Percentiles rank a stretch among this genome's conserved stretches.
Evolutionary conservation across 2,797 vertebrate species (phyloP).

Genomic region (Hydrophis major): DNA sequence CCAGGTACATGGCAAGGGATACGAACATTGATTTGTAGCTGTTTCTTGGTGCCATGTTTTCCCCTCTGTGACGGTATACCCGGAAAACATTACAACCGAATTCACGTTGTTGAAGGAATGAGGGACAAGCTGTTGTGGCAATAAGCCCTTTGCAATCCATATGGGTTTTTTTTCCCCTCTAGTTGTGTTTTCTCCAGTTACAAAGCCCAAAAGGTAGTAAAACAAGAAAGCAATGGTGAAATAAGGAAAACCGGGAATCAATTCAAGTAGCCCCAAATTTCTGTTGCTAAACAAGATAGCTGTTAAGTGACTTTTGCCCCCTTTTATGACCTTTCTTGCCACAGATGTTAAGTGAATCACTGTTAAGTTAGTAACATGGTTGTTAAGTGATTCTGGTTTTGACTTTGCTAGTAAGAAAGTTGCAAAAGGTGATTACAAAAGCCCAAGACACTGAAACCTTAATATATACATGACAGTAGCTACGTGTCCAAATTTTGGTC

Average conservation of each 20-base stretch:
- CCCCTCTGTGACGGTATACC: neutral
- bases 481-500: neutral
- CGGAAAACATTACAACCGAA: neutral
- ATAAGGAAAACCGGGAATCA: slow-evolving; percentile 7
- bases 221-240: slow-evolving; percentile 16
- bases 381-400: neutral
- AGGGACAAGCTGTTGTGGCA: neutral
- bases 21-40: neutral
- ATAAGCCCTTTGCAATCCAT: neutral
- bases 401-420: neutral
- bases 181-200: neutral
- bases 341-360: neutral
- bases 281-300: neutral
- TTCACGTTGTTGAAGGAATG: too few species aligned
- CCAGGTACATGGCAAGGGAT: neutral
- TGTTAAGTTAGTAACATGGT: neutral
- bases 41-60: neutral
- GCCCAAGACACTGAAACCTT: neutral
- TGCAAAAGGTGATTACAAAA: neutral
- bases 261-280: neutral
- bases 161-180: neutral
- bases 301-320: neutral
- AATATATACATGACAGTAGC: neutral
- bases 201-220: neutral
- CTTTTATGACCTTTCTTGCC: neutral